Evolutionary conservation across 2,888 invertebrate species (phyloP).

Genomic region (Lycia hirtaria): DNA sequence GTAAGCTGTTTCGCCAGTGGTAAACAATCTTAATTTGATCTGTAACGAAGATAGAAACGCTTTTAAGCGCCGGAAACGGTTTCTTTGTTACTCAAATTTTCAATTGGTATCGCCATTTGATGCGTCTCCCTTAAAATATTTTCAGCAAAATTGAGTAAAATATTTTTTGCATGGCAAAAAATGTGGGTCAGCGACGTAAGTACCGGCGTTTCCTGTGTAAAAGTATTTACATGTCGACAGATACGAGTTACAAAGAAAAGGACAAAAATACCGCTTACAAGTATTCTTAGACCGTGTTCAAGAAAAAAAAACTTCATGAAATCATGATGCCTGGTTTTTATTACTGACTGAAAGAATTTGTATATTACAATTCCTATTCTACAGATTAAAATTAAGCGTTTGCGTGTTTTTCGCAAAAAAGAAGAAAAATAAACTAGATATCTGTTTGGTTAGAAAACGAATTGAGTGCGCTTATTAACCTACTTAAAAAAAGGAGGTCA

Average conservation of each 20-base stretch:
- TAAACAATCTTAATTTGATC: slow-evolving; percentile 1
- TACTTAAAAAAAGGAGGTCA: too few species aligned
- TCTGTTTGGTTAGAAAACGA: too few species aligned
- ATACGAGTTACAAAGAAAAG: slow-evolving; percentile 19
- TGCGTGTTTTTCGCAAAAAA: too few species aligned
- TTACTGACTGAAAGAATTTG: too few species aligned
- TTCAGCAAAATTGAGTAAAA: slow-evolving; percentile 7
- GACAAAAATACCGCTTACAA: slow-evolving; percentile 3
- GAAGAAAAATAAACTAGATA: too few species aligned
- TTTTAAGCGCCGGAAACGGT: slow-evolving; percentile 19
- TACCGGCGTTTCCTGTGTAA: slow-evolving; percentile 4
- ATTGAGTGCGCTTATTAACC: too few species aligned
- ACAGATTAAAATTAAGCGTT: too few species aligned
- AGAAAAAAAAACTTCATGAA: too few species aligned
- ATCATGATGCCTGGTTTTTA: too few species aligned
- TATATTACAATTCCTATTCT: too few species aligned
- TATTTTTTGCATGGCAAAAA: slow-evolving; percentile 6
- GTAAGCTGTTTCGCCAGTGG: background rate
- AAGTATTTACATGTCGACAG: slow-evolving; percentile 22
- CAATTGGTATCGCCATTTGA: slow-evolving; percentile 13
- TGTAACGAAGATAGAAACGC: background rate
- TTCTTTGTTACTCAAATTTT: slow-evolving; percentile 18
- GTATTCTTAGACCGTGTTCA: background rate
- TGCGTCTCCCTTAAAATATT: slow-evolving; percentile 9
- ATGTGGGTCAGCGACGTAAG: slow-evolving; percentile 18